These are phyloP conservation scores for Pantherophis vulpinus DNA, from an alignment of 2,797 vertebrate species.

Conservation along the genomic window DNA sequence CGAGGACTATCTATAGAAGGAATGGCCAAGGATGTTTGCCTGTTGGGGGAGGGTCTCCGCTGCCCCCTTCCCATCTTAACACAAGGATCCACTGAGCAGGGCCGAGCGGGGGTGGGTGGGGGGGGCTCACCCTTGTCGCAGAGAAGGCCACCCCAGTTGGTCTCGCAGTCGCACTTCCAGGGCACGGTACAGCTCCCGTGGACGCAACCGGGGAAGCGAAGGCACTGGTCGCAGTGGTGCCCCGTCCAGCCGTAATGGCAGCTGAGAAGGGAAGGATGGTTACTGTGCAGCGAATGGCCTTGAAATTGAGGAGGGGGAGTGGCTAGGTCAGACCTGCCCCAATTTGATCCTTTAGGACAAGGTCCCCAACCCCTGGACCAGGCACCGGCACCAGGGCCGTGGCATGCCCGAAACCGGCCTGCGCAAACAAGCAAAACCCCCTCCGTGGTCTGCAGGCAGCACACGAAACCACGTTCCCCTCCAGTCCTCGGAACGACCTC, in stretches of 20 bases:
- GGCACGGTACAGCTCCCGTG: slow-evolving; percentile 79
- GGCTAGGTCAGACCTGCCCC: not conserved
- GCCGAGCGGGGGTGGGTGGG: not conserved
- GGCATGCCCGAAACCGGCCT: not conserved
- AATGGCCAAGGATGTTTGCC: not conserved
- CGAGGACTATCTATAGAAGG: not conserved
- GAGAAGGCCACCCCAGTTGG: slow-evolving; percentile 84
- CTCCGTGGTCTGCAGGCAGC: not conserved
- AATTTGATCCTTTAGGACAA: not conserved
- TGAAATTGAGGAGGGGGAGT: not conserved
- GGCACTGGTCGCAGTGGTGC: slow-evolving; percentile 75
- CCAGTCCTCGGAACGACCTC: not conserved
- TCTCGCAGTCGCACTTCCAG: slow-evolving; percentile 82
- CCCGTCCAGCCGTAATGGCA: slow-evolving; percentile 83
- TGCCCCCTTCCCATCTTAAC: not conserved
- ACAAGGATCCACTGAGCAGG: not conserved
- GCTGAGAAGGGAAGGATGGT: not conserved
- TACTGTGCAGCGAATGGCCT: not conserved
- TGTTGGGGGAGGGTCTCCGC: not conserved
- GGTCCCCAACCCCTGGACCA: not conserved
- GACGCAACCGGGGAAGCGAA: slow-evolving; percentile 79
- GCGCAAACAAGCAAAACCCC: not conserved
- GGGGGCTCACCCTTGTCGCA: slow-evolving; percentile 79
- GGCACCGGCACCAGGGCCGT: fast-evolving
- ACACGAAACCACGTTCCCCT: not conserved